phyloP scores from a whole-genome alignment of 2,113 vertebrate genomes.

The Alethe diademata region DNA sequence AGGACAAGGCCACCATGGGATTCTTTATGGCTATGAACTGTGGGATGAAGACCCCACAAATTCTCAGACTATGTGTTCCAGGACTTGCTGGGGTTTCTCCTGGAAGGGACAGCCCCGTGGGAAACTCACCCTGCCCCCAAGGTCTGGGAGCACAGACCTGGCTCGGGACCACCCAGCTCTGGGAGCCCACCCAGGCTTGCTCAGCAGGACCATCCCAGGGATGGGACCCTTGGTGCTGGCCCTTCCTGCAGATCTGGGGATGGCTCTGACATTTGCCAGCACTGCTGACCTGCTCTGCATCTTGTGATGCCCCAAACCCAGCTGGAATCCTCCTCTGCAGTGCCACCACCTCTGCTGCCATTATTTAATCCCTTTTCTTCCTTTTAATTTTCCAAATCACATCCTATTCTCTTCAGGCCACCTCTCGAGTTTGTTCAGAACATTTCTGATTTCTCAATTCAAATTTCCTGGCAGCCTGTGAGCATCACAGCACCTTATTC shows the following conservation, averaged over 20 bases:
- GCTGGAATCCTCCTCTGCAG: neutral
- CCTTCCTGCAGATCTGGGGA: rapidly evolving
- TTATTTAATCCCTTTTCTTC: neutral
- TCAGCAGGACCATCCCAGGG: neutral
- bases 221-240: rapidly evolving
- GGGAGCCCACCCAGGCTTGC: rapidly evolving
- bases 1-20: neutral
- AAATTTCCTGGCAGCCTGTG: neutral
- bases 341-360: neutral
- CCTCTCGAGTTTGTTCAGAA: neutral
- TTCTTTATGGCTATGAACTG: neutral
- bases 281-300: neutral
- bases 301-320: neutral
- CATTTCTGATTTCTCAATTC: rapidly evolving
- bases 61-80: neutral
- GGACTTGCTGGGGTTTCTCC: neutral
- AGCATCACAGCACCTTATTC: no score
- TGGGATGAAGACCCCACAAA: neutral
- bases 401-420: neutral
- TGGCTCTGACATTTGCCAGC: neutral
- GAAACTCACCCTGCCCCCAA: neutral
- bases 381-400: neutral
- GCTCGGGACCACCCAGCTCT: neutral
- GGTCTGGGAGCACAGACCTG: neutral
- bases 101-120: neutral